Evolutionary conservation across 2,113 vertebrate genomes (phyloP).

Genomic region (Chloebia gouldiae): DNA sequence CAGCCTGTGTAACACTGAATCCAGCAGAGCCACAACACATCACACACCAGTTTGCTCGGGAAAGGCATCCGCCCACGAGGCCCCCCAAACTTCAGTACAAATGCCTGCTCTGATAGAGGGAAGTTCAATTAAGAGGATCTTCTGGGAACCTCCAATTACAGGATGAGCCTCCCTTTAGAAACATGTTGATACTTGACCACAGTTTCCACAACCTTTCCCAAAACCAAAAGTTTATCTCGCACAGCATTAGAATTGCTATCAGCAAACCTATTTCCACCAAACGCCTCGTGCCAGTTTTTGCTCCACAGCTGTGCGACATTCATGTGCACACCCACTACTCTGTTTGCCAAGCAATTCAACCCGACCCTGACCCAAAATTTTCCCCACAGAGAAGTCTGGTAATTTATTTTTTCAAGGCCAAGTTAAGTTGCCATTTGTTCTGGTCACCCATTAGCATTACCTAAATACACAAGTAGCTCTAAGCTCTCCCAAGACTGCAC

Average conservation of each 20-base stretch:
- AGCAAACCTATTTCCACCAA: not conserved
- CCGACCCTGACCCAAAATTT: not conserved
- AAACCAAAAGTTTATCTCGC: not conserved
- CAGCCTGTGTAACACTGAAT: not conserved
- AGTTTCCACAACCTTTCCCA: not conserved
- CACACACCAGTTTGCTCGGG: rapidly evolving
- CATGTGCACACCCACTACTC: not conserved
- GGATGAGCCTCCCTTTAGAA: not conserved
- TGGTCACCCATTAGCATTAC: not conserved
- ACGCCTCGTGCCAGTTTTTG: not conserved
- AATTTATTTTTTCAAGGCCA: constrained; percentile 5
- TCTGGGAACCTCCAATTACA: not conserved
- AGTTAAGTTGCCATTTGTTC: not conserved
- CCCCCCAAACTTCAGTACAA: not conserved
- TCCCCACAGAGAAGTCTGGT: not conserved
- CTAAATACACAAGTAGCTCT: not conserved
- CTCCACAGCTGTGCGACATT: not conserved
- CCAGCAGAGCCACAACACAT: not conserved
- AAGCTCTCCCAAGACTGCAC: not conserved
- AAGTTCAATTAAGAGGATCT: not conserved
- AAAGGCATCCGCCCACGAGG: not conserved
- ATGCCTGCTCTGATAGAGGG: rapidly evolving
- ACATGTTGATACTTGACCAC: not conserved
- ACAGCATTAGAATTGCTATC: not conserved
- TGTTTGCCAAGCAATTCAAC: not conserved